Base-by-base conservation (phyloP, 2,113 vertebrate species). In the Excalfactoria chinensis region DNA sequence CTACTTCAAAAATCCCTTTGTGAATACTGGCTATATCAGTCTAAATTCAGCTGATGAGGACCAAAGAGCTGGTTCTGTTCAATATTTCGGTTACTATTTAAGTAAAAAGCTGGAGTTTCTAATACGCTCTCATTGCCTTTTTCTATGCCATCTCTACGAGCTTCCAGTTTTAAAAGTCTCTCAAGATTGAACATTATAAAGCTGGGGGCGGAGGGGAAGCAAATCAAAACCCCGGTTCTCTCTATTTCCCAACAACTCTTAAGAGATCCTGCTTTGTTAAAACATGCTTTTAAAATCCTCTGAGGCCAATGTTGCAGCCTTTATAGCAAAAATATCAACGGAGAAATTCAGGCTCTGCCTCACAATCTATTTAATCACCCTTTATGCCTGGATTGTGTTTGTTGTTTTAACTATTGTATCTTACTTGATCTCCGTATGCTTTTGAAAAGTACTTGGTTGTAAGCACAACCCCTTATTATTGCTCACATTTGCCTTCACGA, bases 1-100 rank as follows among this genome's bases (percentile, higher is more conserved):
- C 82, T 88, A 95, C 92, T 94, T 94, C 81, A 95, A 94, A 92
- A 94, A 96, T 95, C 81, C 81, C 72, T 96, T 93, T 95, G 85
- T 93, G 82, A 90, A 80, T 84, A 89, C 44, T 93, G 82, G 49
- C 89, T 74, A 0, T 41, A 89, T 70, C 73, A 82, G 89, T 94
- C 86, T 79, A 94, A 89, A 84, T 10, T 70, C 55, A 77, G 84
- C 89, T 16, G 37, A 48, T 4, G 20, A 92, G 56, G 71, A 37
- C 82, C 0, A 0, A 79, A 73, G 56, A 91, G 79, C 14, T 86
- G 59, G 48, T 77, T 91, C 83, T 79, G 48, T 41, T 91, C 55
- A 49, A 0, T 79, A 93, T 85, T 94, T 93, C 70, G 90, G 66
- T 56, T 60, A 59, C 32, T 95, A 78, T 40, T 86, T 23, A 89